Evolutionary conservation across 1,140 invertebrate species (phyloP).

Genomic region (Solenopsis fugax): DNA sequence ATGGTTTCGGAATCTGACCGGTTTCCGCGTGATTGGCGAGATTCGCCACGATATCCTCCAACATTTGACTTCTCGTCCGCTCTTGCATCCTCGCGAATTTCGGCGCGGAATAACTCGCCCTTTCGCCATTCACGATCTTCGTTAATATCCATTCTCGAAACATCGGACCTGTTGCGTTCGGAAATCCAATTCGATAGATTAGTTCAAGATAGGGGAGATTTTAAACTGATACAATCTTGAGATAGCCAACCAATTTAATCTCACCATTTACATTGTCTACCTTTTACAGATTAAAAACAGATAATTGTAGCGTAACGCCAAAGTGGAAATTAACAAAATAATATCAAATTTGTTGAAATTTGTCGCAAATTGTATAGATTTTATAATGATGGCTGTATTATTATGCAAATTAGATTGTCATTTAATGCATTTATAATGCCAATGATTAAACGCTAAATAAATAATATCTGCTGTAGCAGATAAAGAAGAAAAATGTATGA

Average conservation of each 20-base stretch:
- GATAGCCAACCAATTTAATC: conserved; percentile 3
- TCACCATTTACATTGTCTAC: conserved; percentile 4
- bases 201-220: not conserved
- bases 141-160: conserved; percentile 98
- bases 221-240: conserved; percentile 17
- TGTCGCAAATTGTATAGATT: not conserved
- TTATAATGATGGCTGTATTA: conserved; percentile 26
- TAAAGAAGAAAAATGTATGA: not conserved
- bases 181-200: conserved; percentile 42
- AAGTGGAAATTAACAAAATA: conserved; percentile 31
- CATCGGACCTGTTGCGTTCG: conserved; percentile 85
- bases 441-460: conserved; percentile 38
- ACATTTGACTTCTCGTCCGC: conserved; percentile 95
- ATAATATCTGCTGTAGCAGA: not conserved
- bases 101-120: conserved; percentile 98
- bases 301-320: not conserved
- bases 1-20: conserved; percentile 98
- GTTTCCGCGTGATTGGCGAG: conserved; percentile 97
- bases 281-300: conserved; percentile 13
- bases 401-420: conserved; percentile 38
- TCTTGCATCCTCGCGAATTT: conserved; percentile 99
- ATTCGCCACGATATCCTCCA: conserved; percentile 97
- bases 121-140: conserved; percentile 98
- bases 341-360: conserved; percentile 17
- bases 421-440: conserved; percentile 30